These are phyloP conservation scores for Colletes collaris DNA, from an alignment of 2,888 invertebrate genomes.

Conservation along the genomic window DNA sequence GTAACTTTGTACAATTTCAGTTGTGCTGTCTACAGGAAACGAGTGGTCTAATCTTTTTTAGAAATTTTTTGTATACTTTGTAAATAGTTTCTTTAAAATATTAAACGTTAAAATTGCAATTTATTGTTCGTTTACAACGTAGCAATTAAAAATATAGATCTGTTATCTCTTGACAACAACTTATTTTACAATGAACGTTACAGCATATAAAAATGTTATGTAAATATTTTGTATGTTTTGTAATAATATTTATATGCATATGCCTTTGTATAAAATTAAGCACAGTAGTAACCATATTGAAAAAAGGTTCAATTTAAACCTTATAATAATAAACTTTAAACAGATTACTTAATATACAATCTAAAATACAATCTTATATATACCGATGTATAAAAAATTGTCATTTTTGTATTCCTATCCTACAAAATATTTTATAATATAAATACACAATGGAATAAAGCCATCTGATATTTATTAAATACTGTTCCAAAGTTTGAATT, in stretches of 20 bases:
- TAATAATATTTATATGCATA: conserved; percentile 15
- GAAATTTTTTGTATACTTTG: conserved; percentile 39
- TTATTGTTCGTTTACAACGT: conserved; percentile 19
- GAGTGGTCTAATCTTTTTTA: conserved; percentile 2
- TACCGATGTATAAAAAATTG: background rate
- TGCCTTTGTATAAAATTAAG: conserved; percentile 13
- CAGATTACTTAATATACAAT: conserved; percentile 11
- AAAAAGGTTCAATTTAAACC: conserved; percentile 1
- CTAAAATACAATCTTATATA: conserved; percentile 22
- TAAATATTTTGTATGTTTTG: conserved; percentile 47
- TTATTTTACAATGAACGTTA: conserved; percentile 34
- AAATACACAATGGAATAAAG: too few species aligned
- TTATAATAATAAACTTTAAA: conserved; percentile 18
- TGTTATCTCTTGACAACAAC: conserved; percentile 38
- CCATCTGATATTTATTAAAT: too few species aligned
- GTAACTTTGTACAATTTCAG: background rate
- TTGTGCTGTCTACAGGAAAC: conserved; percentile 6
- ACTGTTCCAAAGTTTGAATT: too few species aligned
- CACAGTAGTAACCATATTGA: background rate
- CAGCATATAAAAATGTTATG: conserved; percentile 27
- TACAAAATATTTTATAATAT: too few species aligned
- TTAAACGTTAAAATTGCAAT: conserved; percentile 15
- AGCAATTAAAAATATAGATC: conserved; percentile 50
- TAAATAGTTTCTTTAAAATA: conserved; percentile 38
- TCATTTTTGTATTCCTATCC: too few species aligned